phyloP scores from a whole-genome alignment of 2,888 invertebrate genomes.

The Caenorhabditis doughertyi region DNA sequence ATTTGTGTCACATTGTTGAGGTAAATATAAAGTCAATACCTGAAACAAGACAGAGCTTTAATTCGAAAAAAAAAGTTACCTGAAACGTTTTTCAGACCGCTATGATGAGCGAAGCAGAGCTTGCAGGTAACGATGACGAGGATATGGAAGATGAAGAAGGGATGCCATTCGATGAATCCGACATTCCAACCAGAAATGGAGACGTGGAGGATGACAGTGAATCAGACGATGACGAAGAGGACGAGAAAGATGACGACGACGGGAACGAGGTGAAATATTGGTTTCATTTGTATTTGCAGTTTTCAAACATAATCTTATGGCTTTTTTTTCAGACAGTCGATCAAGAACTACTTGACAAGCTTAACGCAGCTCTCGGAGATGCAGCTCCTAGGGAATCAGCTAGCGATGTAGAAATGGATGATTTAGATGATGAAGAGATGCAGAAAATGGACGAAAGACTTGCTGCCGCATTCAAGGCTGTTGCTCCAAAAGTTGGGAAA shows the following conservation, averaged over 20 bases:
- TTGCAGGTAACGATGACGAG: conserved; percentile 63
- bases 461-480: conserved; percentile 69
- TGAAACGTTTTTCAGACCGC: conserved; percentile 66
- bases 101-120: conserved; percentile 64
- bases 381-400: conserved; percentile 66
- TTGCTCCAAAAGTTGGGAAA: conserved; percentile 59
- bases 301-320: not conserved
- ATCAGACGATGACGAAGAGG: conserved; percentile 60
- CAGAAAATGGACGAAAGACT: conserved; percentile 72
- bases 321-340: conserved; percentile 58
- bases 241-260: conserved; percentile 60
- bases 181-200: conserved; percentile 30
- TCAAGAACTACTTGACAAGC: conserved; percentile 66
- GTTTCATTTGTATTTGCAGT: not conserved
- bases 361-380: conserved; percentile 71
- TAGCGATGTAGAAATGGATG: conserved; percentile 64
- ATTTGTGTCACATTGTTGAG: conserved; percentile 70
- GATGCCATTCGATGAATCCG: conserved; percentile 58
- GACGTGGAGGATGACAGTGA: conserved; percentile 57
- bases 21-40: too few relatives aligned
- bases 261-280: conserved; percentile 44
- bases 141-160: conserved; percentile 67
- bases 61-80: too few relatives aligned
- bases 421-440: conserved; percentile 74
- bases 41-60: too few relatives aligned